Evolutionary conservation across 2,888 invertebrate species (phyloP).

Genomic region (Cancer borealis): DNA sequence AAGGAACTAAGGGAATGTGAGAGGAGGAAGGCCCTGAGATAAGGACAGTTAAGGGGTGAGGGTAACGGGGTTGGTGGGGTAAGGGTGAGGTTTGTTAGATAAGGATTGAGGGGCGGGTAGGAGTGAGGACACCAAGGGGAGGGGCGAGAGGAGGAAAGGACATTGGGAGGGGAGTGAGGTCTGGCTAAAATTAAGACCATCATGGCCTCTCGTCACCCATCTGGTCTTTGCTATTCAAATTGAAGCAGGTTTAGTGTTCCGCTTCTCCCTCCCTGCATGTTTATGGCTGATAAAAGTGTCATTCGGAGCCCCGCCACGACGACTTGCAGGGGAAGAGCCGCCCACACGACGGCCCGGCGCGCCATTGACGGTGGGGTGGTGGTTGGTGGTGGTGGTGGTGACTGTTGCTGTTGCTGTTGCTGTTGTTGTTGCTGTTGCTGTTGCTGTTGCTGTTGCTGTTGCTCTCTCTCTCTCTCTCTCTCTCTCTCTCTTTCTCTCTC

Average conservation of each 20-base stretch:
- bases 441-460: neutral
- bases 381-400: neutral
- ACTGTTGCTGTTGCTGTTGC: neutral
- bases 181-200: constrained; percentile 23
- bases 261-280: neutral
- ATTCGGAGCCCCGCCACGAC: neutral
- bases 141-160: neutral
- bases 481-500: constrained; percentile 12
- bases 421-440: neutral
- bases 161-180: neutral
- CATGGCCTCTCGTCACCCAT: neutral
- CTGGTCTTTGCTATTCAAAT: constrained; percentile 24
- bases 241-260: constrained; percentile 17
- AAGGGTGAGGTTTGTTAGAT: too few species aligned
- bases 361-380: neutral
- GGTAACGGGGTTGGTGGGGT: neutral
- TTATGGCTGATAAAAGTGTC: constrained; percentile 8
- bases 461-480: neutral
- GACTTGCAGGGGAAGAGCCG: neutral
- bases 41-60: too few species aligned
- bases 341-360: neutral
- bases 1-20: neutral
- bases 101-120: too few species aligned
- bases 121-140: neutral
- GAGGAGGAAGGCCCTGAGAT: neutral